Conservation (phyloP, 2,797 vertebrate genomes). For the Hyperoplus lanceolatus region DNA sequence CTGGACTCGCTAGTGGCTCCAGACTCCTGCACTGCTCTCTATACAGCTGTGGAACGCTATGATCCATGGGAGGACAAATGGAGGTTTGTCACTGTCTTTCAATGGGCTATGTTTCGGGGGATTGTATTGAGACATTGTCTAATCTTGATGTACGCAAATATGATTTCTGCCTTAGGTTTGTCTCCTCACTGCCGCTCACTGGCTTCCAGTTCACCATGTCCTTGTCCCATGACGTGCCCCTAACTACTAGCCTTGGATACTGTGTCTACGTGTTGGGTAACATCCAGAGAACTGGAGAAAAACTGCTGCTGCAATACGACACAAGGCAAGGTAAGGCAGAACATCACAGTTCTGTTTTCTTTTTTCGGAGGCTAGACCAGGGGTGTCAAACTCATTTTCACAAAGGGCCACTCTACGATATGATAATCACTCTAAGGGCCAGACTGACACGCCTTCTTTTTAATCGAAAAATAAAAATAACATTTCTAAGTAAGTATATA, state of each 20-base stretch:
- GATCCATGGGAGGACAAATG: constrained; percentile 86
- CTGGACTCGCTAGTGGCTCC: constrained; percentile 85
- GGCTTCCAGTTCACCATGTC: constrained; percentile 87
- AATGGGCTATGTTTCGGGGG: neutral
- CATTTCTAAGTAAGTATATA: too few species aligned
- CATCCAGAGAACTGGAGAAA: constrained; percentile 86
- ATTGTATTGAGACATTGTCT: neutral
- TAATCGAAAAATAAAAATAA: too few species aligned
- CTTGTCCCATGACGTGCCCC: constrained; percentile 86
- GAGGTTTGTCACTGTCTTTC: constrained; percentile 65
- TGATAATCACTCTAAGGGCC: too few species aligned
- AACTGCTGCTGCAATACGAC: constrained; percentile 84
- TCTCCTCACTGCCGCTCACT: constrained; percentile 84
- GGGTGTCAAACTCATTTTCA: too few species aligned
- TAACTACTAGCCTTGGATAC: constrained; percentile 75
- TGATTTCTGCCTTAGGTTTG: constrained; percentile 71
- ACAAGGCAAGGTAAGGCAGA: constrained; percentile 67
- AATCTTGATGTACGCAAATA: neutral
- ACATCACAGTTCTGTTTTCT: neutral
- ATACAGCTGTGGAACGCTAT: constrained; percentile 86
- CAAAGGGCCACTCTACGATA: too few species aligned
- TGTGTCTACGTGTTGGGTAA: constrained; percentile 85
- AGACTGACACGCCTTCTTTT: too few species aligned
- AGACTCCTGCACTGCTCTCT: constrained; percentile 84
- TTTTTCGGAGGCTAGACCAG: neutral